These are phyloP conservation scores for Zaprionus gabonicus DNA, from an alignment of 1,140 invertebrate species.

Conservation along the genomic window DNA sequence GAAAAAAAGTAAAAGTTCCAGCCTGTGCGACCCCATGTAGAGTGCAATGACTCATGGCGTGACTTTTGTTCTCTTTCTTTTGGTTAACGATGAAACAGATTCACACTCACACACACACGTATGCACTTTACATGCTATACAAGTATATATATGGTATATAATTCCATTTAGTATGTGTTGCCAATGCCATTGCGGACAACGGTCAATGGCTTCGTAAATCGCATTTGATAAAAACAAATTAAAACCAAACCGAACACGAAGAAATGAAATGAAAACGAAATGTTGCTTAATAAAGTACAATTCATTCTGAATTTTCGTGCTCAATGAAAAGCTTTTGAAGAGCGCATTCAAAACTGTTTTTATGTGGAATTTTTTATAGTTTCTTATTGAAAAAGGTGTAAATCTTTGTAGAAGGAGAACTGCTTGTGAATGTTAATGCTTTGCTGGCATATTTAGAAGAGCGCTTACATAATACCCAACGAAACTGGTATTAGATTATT, in stretches of 20 bases:
- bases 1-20: slow-evolving; percentile 68
- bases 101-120: slow-evolving; percentile 4
- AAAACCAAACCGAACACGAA: slow-evolving; percentile 12
- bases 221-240: slow-evolving; percentile 41
- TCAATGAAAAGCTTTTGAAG: slow-evolving; percentile 3
- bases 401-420: neutral
- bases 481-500: neutral
- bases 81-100: slow-evolving; percentile 43
- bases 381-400: neutral
- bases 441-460: neutral
- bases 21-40: slow-evolving; percentile 41
- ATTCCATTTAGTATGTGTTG: slow-evolving; percentile 20
- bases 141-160: slow-evolving; percentile 6
- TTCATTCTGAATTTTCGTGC: neutral
- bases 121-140: neutral
- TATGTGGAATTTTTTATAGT: neutral
- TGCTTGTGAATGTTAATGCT: neutral
- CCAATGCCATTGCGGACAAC: slow-evolving; percentile 73
- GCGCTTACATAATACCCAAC: neutral
- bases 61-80: slow-evolving; percentile 81
- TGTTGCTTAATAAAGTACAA: slow-evolving; percentile 25
- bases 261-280: neutral
- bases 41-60: slow-evolving; percentile 78
- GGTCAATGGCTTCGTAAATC: slow-evolving; percentile 64
- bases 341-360: neutral